Evolutionary conservation across 2,113 vertebrate species (phyloP).

Genomic region (Plestiodon gilberti): DNA sequence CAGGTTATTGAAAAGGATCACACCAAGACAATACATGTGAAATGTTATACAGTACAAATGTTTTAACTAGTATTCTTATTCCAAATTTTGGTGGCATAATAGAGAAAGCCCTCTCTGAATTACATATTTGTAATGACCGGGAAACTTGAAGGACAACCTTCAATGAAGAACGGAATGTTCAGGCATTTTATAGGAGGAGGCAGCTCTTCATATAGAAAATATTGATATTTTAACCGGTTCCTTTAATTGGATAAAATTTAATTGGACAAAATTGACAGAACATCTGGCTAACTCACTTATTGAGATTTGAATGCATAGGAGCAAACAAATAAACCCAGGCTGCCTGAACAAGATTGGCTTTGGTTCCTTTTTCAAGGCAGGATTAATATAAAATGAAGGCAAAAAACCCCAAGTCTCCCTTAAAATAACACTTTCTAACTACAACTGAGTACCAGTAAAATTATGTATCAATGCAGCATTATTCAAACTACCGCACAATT

Average conservation of each 20-base stretch:
- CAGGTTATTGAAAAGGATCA: too few relatives aligned
- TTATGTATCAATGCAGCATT: background rate
- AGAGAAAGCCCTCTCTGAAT: too few relatives aligned
- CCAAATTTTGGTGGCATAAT: too few relatives aligned
- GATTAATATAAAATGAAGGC: background rate
- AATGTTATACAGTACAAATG: too few relatives aligned
- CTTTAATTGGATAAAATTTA: background rate
- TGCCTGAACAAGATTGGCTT: background rate
- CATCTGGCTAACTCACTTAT: background rate
- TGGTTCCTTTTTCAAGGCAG: background rate
- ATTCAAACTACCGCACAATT: too few relatives aligned
- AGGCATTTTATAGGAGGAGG: too few relatives aligned
- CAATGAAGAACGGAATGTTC: too few relatives aligned
- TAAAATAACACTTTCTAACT: background rate
- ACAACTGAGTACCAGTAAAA: background rate
- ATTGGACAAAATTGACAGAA: background rate
- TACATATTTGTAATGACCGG: too few relatives aligned
- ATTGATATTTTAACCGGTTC: background rate
- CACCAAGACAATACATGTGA: too few relatives aligned
- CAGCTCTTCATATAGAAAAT: background rate
- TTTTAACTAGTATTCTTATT: too few relatives aligned
- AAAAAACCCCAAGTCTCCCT: background rate
- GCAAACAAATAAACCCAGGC: too few relatives aligned
- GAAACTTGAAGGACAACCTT: too few relatives aligned
- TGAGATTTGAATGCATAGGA: background rate